Conservation (phyloP, 1,140 invertebrate genomes). For the Samia ricini region DNA sequence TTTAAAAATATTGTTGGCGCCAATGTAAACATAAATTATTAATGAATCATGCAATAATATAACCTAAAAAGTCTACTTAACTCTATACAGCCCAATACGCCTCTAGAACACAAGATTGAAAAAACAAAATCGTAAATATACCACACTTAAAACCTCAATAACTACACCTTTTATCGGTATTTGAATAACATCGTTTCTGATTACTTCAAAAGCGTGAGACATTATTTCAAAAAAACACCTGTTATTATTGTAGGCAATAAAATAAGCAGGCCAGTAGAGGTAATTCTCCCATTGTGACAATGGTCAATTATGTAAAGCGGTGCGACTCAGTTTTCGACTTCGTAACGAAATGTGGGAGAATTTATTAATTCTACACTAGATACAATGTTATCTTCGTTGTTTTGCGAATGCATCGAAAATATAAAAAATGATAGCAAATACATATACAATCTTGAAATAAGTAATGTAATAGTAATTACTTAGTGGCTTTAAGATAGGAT, state of each 20-base stretch:
- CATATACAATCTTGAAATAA: too few relatives aligned
- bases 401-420: neutral
- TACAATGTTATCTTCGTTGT: neutral
- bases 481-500: too few relatives aligned
- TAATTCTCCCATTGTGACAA: conserved; percentile 66
- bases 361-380: conserved; percentile 13
- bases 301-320: conserved; percentile 61
- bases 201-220: conserved; percentile 59
- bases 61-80: too few relatives aligned
- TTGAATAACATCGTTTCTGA: conserved; percentile 3
- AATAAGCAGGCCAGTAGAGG: conserved; percentile 56
- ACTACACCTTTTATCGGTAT: neutral
- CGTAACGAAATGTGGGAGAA: conserved; percentile 41
- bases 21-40: too few relatives aligned
- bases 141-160: neutral
- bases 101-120: too few relatives aligned
- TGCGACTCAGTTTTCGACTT: conserved; percentile 21
- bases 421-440: neutral
- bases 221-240: conserved; percentile 54
- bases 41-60: too few relatives aligned
- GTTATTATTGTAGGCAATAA: conserved; percentile 46
- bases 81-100: too few relatives aligned
- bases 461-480: neutral
- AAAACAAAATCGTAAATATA: neutral
- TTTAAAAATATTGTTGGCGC: too few relatives aligned